phyloP scores from a whole-genome alignment of 2,797 vertebrate species.

The Pseudochaenichthys georgianus region DNA sequence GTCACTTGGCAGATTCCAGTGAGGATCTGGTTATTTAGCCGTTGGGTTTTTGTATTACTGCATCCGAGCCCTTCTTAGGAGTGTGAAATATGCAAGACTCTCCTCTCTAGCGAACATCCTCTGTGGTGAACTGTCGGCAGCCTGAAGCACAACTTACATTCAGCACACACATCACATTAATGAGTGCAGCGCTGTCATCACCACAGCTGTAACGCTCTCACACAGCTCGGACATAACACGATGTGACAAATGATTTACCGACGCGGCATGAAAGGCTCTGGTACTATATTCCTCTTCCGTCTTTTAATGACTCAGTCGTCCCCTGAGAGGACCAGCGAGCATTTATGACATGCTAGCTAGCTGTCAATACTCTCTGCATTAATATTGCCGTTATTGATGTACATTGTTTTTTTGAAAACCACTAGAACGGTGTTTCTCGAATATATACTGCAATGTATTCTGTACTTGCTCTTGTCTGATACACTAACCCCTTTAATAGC shows the following conservation, averaged over 20 bases:
- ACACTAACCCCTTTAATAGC: neutral
- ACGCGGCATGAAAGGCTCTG: slow-evolving; percentile 35
- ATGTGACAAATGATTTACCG: slow-evolving; percentile 53
- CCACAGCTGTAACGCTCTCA: slow-evolving; percentile 28
- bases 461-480: neutral
- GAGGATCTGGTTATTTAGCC: slow-evolving; percentile 50
- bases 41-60: slow-evolving; percentile 41
- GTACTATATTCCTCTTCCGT: slow-evolving; percentile 13
- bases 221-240: slow-evolving; percentile 38
- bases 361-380: slow-evolving; percentile 15
- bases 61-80: slow-evolving; percentile 49
- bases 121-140: slow-evolving; percentile 2
- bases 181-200: slow-evolving; percentile 32
- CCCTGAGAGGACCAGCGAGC: slow-evolving; percentile 5
- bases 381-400: neutral
- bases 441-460: neutral
- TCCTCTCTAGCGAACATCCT: neutral
- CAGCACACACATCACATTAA: slow-evolving; percentile 36
- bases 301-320: slow-evolving; percentile 35
- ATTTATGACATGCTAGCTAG: neutral
- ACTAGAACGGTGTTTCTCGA: neutral
- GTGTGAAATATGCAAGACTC: slow-evolving; percentile 31
- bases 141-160: slow-evolving; percentile 16
- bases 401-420: neutral
- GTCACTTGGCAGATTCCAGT: slow-evolving; percentile 44